phyloP scores from a whole-genome alignment of 2,113 vertebrate genomes.

The Anoplopoma fimbria region DNA sequence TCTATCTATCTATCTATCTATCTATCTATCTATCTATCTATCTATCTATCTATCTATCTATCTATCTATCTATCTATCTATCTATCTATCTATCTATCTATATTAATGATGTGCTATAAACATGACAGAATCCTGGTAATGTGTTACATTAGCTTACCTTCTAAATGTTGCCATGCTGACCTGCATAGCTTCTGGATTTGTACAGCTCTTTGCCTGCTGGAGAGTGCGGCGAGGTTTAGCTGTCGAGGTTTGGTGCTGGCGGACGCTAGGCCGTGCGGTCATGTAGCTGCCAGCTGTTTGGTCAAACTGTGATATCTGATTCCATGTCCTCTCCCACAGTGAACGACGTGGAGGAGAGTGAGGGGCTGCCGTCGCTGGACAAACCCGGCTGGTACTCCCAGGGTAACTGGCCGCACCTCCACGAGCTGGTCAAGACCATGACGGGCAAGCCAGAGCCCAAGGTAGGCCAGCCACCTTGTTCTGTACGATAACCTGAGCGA shows the following conservation, averaged over 20 bases:
- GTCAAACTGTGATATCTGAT: background rate
- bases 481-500: background rate
- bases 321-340: slow-evolving; percentile 78
- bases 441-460: slow-evolving; percentile 91
- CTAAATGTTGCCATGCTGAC: too few relatives aligned
- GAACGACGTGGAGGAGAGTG: slow-evolving; percentile 89
- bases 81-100: too few relatives aligned
- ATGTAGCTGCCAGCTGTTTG: slow-evolving; percentile 19
- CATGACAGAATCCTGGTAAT: too few relatives aligned
- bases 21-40: too few relatives aligned
- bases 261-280: slow-evolving; percentile 15
- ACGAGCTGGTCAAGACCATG: slow-evolving; percentile 92
- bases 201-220: background rate
- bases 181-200: too few relatives aligned
- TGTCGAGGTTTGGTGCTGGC: background rate
- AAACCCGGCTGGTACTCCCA: slow-evolving; percentile 98
- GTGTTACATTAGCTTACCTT: too few relatives aligned
- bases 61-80: too few relatives aligned
- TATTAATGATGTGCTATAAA: too few relatives aligned
- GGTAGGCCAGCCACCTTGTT: slow-evolving; percentile 80
- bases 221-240: slow-evolving; percentile 5
- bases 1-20: too few relatives aligned
- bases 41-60: too few relatives aligned
- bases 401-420: slow-evolving; percentile 93
- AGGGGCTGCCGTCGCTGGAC: slow-evolving; percentile 88